Base-by-base conservation (phyloP, 1,140 invertebrate genomes). In the Drosophila oshimai region DNA sequence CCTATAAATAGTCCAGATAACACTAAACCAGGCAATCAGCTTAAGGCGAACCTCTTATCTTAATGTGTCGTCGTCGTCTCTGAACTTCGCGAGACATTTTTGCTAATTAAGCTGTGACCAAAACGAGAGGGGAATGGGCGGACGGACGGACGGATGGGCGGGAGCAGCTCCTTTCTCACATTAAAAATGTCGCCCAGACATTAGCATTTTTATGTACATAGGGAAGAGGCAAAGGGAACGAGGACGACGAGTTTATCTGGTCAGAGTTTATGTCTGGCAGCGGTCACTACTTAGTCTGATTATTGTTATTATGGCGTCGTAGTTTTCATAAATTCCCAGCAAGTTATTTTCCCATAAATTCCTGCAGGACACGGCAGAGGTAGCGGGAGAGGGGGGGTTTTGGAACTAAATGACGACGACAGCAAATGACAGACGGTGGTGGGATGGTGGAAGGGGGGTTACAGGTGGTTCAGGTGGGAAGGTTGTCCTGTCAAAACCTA, bases 241-340 rank as follows among this genome's bases (percentile, higher is more conserved):
- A 36, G 15, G 4, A 61, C 53, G 26, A 45, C 65, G 78, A 70
- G 65, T 84, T 80, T 84, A 86, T 84, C 80, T 84, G 80, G 60
- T 57, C 80, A 72, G 54, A 84, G 80, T 84, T 84, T 80, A 84
- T 84, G 80, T 84, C 79, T 72, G 79, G 81, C 79, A 86, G 81
- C 81, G 81, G 81, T 87, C 81, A 86, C 81, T 87, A 87, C 81
- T 86, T 87, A 86, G 81, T 86, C 81, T 87, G 83, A 87, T 87
- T 86, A 86, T 86, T 80, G 81, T 87, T 86, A 87, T 86, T 86
- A 86, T 87, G 81, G 81, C 81, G 81, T 81, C 81, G 76, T 80
- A 86, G 81, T 84, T 84, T 84, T 86, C 79, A 86, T 86, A 86
- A 87, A 86, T 86, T 87, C 68, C 67, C 80, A 87, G 58, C 75